Conservation (phyloP, 2,113 vertebrate genomes). For the Crypturellus undulatus region DNA sequence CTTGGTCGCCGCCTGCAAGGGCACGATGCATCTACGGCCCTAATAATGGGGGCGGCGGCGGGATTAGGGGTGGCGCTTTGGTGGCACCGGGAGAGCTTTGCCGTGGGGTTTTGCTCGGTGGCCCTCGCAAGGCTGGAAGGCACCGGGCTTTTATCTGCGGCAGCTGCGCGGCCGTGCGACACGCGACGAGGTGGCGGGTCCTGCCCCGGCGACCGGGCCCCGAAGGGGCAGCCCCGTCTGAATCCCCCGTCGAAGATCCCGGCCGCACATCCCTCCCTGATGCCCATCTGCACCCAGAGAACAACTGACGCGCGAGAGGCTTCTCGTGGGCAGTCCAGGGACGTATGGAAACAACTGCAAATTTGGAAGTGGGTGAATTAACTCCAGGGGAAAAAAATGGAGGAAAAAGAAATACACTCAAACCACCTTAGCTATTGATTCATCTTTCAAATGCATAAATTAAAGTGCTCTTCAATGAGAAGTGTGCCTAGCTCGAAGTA, state of each 20-base stretch:
- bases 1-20: constrained; percentile 62
- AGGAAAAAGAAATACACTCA: background rate
- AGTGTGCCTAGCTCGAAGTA: background rate
- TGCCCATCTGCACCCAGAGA: background rate
- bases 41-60: background rate
- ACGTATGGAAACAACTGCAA: background rate
- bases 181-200: too few species aligned
- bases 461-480: background rate
- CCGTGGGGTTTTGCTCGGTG: too few species aligned
- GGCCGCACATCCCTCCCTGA: background rate
- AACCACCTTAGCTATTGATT: constrained; percentile 7
- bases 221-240: too few species aligned
- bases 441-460: background rate
- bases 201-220: too few species aligned
- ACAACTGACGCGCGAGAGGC: background rate
- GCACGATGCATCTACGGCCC: constrained; percentile 51
- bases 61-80: too few species aligned
- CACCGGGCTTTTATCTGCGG: too few species aligned
- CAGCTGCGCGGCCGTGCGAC: too few species aligned
- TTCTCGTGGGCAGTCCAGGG: background rate
- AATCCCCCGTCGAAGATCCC: background rate
- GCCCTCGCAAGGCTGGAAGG: too few species aligned
- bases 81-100: too few species aligned
- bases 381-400: too few species aligned
- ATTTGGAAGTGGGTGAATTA: background rate